Base-by-base conservation (phyloP, 2,797 vertebrate genomes). In the Gymnopithys bicolor region DNA sequence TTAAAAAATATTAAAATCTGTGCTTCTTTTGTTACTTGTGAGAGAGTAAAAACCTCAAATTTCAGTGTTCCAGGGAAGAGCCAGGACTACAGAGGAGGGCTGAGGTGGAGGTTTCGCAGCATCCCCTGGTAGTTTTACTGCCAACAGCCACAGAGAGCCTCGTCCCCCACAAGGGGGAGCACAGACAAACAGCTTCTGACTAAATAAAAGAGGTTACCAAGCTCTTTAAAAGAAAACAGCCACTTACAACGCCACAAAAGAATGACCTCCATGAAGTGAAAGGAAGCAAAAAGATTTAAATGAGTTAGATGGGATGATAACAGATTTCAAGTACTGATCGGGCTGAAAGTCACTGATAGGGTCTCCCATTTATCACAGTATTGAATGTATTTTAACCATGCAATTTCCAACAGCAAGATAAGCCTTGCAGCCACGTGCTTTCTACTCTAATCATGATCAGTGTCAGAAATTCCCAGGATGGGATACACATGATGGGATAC, bases 141-240 rank as follows among this genome's bases (percentile, higher is more conserved):
- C 19, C 39, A 15, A 8, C 1, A 35, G 56, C 8, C 48, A 69
- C 19, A 8, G n/a, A 15, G 1, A 5, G 68, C 33, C 16, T 23
- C 22, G 22, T 52, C 19, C 30, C 35, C 95, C 93, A 95, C 78
- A 52, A 90, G 95, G 32, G 90, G 94, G 93, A 96, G 95, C 90
- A 87, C 13, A 0, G 59, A 76, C 37, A 19, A 58, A 55, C 19
- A 88, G 62, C 32, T 81, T 62, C 39, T 21, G 79, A 64, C 37
- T 22, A 4, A 68, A 53, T 33, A 16, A 53, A 52, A 70, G 24
- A 24, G 5, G 11, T 41, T 46, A 53, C 7, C n/a, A 10, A 59
- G 12, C 9, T 2, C n/a, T 32, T 27, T 4, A 16, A 37, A 51
- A 64, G 13, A 37, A 48, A 56, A 13, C 17, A 23, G 53, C 14